Base-by-base conservation (phyloP, 2,113 vertebrate species). In the Corythornis vintsioides region DNA sequence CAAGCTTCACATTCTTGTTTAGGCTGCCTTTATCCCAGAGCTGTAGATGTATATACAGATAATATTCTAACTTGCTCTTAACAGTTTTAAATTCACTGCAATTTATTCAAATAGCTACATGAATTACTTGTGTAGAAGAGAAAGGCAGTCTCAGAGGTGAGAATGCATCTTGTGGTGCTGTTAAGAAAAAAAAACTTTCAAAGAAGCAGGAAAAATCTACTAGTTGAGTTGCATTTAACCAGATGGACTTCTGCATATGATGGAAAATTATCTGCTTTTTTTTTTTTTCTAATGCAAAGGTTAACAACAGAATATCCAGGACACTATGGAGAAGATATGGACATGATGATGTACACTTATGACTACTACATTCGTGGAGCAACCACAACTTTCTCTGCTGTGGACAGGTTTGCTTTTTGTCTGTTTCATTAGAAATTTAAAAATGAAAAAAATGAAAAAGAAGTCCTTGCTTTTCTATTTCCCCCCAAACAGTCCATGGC, bases 301-400 rank as follows among this genome's bases (percentile, higher is more conserved):
- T 97, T 99, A 94, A 99, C 99, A 60, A 96, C 69, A 66, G 99
- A 99, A 43, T 88, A 99, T 60, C 99, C 99, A 12, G 98, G 98
- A 85, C 95, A 98, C 90, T 97, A 98, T 40, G 98, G 96, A 56
- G 98, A 99, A 93, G 99, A 99, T n/a, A 98, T 96, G 42, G 99
- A 99, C 96, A 97, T 99, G 97, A 96, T 99, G 42, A 94, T 99
- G 91, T 98, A 99, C 16, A 96, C 94, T 77, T 99, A 99, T 0
- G 99, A 99, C 63, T 98, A 98, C 89, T 99, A 99, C 69, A 98
- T 99, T 89, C 98, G 99, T 29, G 99, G 99, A 29, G 99, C 99
- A 69, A 97, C 98, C 60, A 99, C 99, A 89, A 99, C 99, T 29
- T 99, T 99, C 97, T 99, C 98, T 29, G 98, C 98, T 31, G 99